These are phyloP conservation scores for Aleadryas rufinucha DNA, from an alignment of 2,113 vertebrate species.

Conservation along the genomic window DNA sequence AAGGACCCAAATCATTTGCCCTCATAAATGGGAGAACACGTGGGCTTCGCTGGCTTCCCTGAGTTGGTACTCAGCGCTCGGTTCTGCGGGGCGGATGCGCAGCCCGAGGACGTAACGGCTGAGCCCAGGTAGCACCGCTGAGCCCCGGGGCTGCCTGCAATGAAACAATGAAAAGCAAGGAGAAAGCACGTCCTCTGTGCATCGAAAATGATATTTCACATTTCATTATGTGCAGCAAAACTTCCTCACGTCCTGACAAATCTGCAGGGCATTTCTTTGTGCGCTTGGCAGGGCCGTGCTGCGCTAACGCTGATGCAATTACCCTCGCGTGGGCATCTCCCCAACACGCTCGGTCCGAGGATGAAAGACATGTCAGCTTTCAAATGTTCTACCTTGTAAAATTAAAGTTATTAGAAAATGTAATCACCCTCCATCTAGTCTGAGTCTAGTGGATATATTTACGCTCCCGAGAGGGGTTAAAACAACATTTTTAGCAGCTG, in stretches of 20 bases:
- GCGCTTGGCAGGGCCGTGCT: neutral
- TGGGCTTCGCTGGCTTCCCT: neutral
- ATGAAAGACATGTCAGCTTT: neutral
- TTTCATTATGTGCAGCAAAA: constrained; percentile 9
- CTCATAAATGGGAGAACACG: neutral
- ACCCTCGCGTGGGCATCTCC: neutral
- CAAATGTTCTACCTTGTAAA: neutral
- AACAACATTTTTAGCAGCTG: constrained; percentile 39
- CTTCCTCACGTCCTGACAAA: neutral
- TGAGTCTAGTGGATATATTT: neutral
- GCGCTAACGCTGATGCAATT: neutral
- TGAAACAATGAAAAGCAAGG: neutral
- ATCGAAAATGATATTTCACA: neutral
- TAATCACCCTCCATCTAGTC: neutral
- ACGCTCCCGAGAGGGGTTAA: neutral
- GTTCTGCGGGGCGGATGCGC: no score
- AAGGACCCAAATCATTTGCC: neutral
- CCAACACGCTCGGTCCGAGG: neutral
- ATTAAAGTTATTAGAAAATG: constrained; percentile 33
- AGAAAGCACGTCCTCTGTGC: neutral
- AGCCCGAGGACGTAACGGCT: accelerated
- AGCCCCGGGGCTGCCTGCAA: neutral
- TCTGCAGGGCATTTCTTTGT: neutral
- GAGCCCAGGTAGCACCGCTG: neutral
- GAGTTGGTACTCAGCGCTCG: no score